Evolutionary conservation across 2,113 vertebrate species (phyloP), one percentile per base, ranked within the genome.

Genomic region (Sylvilagus bachmani): DNA sequence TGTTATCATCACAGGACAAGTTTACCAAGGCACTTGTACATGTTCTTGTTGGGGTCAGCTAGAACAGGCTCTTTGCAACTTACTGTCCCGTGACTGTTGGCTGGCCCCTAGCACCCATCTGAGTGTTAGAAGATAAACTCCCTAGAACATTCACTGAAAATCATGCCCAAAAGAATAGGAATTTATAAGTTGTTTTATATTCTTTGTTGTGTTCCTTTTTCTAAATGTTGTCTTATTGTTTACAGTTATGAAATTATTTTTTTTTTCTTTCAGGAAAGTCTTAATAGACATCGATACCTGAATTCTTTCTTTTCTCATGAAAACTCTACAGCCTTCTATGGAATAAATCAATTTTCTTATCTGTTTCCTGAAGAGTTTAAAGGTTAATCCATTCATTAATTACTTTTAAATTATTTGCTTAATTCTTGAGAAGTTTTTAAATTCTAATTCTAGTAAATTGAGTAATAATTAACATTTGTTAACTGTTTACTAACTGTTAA

Each of bases 281-380:
- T 98, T 78, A 91, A 96, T 78, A 98, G 99, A 90, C 98, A 99
- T 75, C 95, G 3, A 13, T 92, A 98, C 83, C 95, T 99, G 97
- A 99, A 99, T 98, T 98, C 97, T 74, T 96, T 98, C 67, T 96
- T 98, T 55, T 70, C 97, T 90, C 86, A 64, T 93, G 97, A 97
- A 79, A 98, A 98, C 55, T 55, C 10, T 0, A 98, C 98, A 74
- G 99, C 99, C n/a, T 2, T 97, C 78, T 99, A 99, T 73, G 99
- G 99, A 95, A 97, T 99, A 95, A 99, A 99, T 97, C 98, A 98
- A 61, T 99, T 99, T 98, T 99, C 99, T 86, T 98, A 99, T 71
- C 98, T 99, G 73, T 98, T 99, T 70, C 98, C 98, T 83, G 94
- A 98, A 90, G 99, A 99, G 93, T 99, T 99, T 98, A 99, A 97